Evolutionary conservation across 1,140 invertebrate genomes (phyloP), one percentile per base, ranked within the genome.

Genomic region (Harpegnathos saltator): DNA sequence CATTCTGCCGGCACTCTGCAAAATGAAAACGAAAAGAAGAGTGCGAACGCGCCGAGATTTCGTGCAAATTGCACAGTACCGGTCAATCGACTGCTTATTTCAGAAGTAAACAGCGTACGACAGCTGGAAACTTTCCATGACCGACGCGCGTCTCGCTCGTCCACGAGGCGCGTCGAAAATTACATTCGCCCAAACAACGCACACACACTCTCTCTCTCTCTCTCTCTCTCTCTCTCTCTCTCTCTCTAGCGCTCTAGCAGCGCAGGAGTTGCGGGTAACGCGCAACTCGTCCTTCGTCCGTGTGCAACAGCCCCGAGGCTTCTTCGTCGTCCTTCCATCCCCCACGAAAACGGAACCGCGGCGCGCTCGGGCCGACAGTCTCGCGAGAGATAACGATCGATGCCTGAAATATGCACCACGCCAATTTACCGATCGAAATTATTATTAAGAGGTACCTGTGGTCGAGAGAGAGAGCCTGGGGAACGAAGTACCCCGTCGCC

Each of bases 371-470:
- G 85, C 91, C 89, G 81, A 92, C 91, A 90, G 86, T 92, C 92
- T 91, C 89, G 89, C 86, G 89, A 93, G 93, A 94, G 93, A 94
- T 94, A 93, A 93, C 92, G 92, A 94, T 94, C 93, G 91, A 89
- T 84, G 88, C 68, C 91, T 92, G 92, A 92, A 93, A 92, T 91
- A 93, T 93, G 92, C 92, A 90, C 89, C 90, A 89, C 90, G 89
- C 91, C 93, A 93, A 93, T 93, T 93, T 93, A 90, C 92, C 91
- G 92, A 93, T 93, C 93, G 90, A 93, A 93, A 93, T 93, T 93
- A 92, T 93, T 93, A 93, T 93, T 93, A 93, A 93, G 92, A 93
- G 92, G 92, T 93, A 92, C 91, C 90, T 83, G 84, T 85, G 84
- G 84, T 85, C 62, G 77, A 85, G 29, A 82, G 82, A 59, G 77